phyloP scores from a whole-genome alignment of 2,797 vertebrate species.

The Graptemys geographica region DNA sequence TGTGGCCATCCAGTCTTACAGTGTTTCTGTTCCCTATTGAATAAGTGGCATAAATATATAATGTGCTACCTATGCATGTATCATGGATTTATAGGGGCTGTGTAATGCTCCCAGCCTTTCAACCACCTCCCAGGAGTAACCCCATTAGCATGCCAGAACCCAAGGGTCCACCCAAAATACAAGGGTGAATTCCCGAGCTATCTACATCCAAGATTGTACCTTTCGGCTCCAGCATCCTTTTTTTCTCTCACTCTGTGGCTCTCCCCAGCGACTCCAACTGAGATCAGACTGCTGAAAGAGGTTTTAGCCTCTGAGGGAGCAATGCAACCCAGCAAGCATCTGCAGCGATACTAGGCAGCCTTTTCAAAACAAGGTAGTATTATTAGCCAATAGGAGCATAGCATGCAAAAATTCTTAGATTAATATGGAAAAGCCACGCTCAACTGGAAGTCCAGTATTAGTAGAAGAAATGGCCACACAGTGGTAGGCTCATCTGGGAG shows the following conservation, averaged over 20 bases:
- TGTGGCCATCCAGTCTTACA: not conserved
- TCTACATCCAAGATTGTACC: not conserved
- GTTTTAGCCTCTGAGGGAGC: not conserved
- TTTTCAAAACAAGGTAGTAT: not conserved
- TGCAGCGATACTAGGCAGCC: not conserved
- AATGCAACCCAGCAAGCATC: not conserved
- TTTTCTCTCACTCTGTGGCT: not conserved
- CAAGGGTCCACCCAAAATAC: not conserved
- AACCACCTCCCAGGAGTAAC: not conserved
- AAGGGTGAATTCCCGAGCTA: not conserved
- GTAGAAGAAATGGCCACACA: too few relatives aligned
- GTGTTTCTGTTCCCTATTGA: not conserved
- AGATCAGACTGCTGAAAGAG: not conserved
- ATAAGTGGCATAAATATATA: not conserved
- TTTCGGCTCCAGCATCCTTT: not conserved
- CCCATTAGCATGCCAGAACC: not conserved
- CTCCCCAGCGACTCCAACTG: not conserved
- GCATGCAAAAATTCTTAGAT: not conserved
- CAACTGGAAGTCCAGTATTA: not conserved
- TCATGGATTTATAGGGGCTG: not conserved
- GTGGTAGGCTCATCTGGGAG: too few relatives aligned
- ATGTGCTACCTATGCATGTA: not conserved
- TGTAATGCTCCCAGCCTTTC: not conserved
- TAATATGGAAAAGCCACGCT: not conserved
- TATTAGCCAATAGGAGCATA: not conserved